Evolutionary conservation across 2,888 invertebrate genomes (phyloP), one percentile per base, ranked within the genome.

Genomic region (Macrosoma leucophasiata): DNA sequence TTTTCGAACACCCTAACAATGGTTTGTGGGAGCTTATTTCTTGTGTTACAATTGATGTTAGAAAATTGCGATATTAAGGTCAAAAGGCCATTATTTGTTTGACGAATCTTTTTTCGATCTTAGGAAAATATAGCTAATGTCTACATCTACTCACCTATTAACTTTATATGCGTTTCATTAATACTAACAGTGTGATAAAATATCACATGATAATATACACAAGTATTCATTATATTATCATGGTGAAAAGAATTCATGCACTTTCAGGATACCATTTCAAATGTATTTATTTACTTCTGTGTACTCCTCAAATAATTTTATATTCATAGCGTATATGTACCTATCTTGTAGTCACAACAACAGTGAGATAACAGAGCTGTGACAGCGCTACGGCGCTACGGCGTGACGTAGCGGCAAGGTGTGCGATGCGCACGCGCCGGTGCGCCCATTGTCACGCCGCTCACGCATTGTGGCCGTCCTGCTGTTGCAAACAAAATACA

Each of bases 391-490:
- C 7, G n/a, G n/a, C n/a, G n/a, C n/a, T n/a, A n/a, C n/a, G n/a
- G 39, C 45, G 45, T 36, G 42, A 25, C 33, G 38, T 31, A 41
- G 47, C 52, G 52, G 57, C 67, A 72, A 76, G 76, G 73, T 74
- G 73, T 52, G 67, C 57, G 50, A 50, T 52, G 59, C 60, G 76
- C 81, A 78, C 78, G 79, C 82, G 82, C 60, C 72, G 66, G 36
- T 65, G 63, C 47, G 48, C 62, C 72, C 57, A 75, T 79, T 79
- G 74, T 76, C 63, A 62, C 64, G 58, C 69, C 50, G 70, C 73
- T 72, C 75, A 75, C 77, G 77, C 62, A 62, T 70, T 65, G 64
- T 54, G 49, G n/a, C 56, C 50, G 55, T 53, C 48, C 63, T 62
- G 59, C 58, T 55, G 56, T 58, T 58, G 66, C 59, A 60, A 62